A percentile compares a stretch with the other conserved stretches of the same genome.
phyloP scores from a whole-genome alignment of 2,797 vertebrate genomes.

The Natrix natrix region DNA sequence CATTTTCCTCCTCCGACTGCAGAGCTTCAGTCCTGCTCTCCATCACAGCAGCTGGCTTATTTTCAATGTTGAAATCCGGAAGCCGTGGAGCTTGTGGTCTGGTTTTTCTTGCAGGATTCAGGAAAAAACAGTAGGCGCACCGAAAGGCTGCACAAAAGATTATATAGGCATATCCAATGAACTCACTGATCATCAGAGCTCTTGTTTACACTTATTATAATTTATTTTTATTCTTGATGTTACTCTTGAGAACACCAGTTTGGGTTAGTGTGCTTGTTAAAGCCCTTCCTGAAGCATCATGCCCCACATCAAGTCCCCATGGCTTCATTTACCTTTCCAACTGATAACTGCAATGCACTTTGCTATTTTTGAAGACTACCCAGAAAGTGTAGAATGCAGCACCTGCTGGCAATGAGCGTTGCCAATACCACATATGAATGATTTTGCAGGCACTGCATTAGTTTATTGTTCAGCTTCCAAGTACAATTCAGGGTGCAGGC shows the following conservation, averaged over 20 bases:
- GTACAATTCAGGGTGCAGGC: background rate
- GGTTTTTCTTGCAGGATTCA: constrained; percentile 97
- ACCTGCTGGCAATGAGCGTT: background rate
- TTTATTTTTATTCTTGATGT: background rate
- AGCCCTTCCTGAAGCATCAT: background rate
- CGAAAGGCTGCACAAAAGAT: constrained; percentile 84
- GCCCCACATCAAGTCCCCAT: background rate
- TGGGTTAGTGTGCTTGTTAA: background rate
- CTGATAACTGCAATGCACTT: background rate
- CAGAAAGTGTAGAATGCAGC: background rate
- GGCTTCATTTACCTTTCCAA: background rate
- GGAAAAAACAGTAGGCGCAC: constrained; percentile 97
- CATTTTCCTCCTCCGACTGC: constrained; percentile 50
- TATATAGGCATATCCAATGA: constrained; percentile 46
- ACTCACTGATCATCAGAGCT: constrained; percentile 21
- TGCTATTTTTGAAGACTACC: background rate
- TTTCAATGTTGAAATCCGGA: constrained; percentile 81
- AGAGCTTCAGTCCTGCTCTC: constrained; percentile 51
- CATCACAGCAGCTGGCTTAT: constrained; percentile 64
- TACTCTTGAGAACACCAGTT: background rate
- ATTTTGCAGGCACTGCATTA: background rate
- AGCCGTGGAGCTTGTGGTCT: constrained; percentile 91
- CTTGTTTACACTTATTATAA: background rate
- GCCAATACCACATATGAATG: background rate
- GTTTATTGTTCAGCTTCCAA: background rate